A percentile compares a stretch with the other conserved stretches of the same genome.
Conservation (phyloP, 2,113 vertebrate genomes). For the Candoia aspera region DNA sequence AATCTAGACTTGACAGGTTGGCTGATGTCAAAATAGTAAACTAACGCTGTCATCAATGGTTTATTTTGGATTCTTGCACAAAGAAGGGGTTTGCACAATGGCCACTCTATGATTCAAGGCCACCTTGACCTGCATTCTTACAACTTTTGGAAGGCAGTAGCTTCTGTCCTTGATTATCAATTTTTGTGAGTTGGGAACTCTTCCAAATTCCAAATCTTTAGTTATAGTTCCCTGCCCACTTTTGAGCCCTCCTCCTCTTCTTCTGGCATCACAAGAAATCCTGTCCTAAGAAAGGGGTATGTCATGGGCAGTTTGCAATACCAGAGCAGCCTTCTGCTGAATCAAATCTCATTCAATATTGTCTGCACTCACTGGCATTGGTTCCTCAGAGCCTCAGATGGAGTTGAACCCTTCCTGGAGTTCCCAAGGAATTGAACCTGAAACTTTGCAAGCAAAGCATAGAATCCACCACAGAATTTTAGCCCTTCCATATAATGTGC, state of each 20-base stretch:
- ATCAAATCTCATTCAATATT: not conserved
- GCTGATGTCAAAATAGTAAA: not conserved
- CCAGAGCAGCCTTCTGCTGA: not conserved
- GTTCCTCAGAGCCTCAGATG: not conserved
- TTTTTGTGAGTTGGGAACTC: not conserved
- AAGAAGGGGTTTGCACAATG: not conserved
- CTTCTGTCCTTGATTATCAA: not conserved
- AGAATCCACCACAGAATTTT: not conserved
- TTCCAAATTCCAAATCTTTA: not conserved
- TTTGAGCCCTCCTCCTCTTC: not conserved
- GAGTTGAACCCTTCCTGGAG: not conserved
- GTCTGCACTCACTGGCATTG: not conserved
- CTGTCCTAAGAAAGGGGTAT: not conserved
- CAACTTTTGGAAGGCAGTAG: not conserved
- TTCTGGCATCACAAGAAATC: not conserved
- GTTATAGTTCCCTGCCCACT: no score
- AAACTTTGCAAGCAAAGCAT: not conserved
- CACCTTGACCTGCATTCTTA: not conserved
- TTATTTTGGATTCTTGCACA: not conserved
- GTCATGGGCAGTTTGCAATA: not conserved
- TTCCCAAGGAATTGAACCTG: not conserved
- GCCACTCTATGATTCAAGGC: not conserved
- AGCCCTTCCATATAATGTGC: not conserved
- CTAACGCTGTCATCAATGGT: not conserved
- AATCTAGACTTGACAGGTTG: not conserved